These are phyloP conservation scores for Calliphora vicina DNA, from an alignment of 1,140 invertebrate species.

Conservation along the genomic window DNA sequence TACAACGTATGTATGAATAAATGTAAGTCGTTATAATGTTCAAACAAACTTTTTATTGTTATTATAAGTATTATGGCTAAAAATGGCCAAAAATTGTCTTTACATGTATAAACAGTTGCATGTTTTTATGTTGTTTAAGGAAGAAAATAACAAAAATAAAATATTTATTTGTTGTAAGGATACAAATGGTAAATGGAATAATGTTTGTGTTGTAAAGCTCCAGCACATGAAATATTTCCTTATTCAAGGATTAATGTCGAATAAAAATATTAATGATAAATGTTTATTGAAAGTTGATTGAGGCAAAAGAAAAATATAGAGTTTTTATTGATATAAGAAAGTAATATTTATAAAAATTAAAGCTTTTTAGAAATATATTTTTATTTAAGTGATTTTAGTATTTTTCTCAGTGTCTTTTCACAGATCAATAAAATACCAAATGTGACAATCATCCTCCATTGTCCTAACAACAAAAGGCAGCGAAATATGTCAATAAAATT, in stretches of 20 bases:
- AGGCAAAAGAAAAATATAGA: not conserved
- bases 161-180: conserved; percentile 1
- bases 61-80: not conserved
- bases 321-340: not conserved
- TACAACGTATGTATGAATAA: not conserved
- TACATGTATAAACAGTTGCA: not conserved
- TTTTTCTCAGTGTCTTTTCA: conserved; percentile 4
- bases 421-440: conserved; percentile 28
- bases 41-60: not conserved
- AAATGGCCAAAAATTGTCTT: not conserved
- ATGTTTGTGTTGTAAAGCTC: not conserved
- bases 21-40: not conserved
- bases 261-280: conserved; percentile 3
- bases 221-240: not conserved
- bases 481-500: conserved; percentile 7
- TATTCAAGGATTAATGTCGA: not conserved
- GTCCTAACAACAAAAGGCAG: not conserved
- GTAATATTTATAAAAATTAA: not conserved
- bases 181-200: not conserved
- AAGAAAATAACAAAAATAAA: not conserved
- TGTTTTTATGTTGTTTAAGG: conserved; percentile 1
- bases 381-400: not conserved
- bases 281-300: not conserved
- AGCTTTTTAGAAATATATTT: too few relatives aligned
- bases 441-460: conserved; percentile 3